Evolutionary conservation across 2,888 invertebrate species (phyloP).

Genomic region (Pseudolycoriella hygida): DNA sequence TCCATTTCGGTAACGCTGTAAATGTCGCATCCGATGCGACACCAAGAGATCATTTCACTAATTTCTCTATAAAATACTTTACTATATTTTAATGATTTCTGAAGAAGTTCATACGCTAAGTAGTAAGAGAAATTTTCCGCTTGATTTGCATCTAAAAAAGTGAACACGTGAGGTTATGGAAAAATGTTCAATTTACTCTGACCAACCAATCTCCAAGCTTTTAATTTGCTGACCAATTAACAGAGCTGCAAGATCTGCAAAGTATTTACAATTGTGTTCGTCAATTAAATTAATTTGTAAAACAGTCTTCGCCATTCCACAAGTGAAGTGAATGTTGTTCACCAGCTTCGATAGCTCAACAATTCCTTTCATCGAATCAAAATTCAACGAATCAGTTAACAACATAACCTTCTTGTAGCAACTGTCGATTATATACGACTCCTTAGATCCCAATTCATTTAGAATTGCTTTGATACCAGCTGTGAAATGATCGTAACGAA

Average conservation of each 20-base stretch:
- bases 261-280: conserved; percentile 16
- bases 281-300: conserved; percentile 18
- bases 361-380: conserved; percentile 19
- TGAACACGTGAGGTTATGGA: conserved; percentile 3
- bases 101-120: conserved; percentile 20
- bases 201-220: conserved; percentile 10
- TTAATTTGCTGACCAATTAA: conserved; percentile 23
- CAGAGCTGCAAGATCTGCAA: conserved; percentile 20
- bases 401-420: conserved; percentile 19
- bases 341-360: conserved; percentile 18
- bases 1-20: conserved; percentile 18
- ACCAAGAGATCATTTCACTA: conserved; percentile 20
- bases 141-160: conserved; percentile 1
- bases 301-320: conserved; percentile 20
- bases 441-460: conserved; percentile 6
- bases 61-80: conserved; percentile 17
- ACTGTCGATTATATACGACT: conserved; percentile 17
- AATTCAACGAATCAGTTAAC: conserved; percentile 16
- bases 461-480: conserved; percentile 18
- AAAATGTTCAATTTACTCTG: neutral
- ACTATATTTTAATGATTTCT: conserved; percentile 16
- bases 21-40: conserved; percentile 18
- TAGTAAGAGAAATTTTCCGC: conserved; percentile 14
- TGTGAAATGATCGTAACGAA: no score
- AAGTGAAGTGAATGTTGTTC: conserved; percentile 20